Evolutionary conservation across 2,113 vertebrate species (phyloP), one percentile per base, ranked within the genome.

Genomic region (Xiphias gladius): DNA sequence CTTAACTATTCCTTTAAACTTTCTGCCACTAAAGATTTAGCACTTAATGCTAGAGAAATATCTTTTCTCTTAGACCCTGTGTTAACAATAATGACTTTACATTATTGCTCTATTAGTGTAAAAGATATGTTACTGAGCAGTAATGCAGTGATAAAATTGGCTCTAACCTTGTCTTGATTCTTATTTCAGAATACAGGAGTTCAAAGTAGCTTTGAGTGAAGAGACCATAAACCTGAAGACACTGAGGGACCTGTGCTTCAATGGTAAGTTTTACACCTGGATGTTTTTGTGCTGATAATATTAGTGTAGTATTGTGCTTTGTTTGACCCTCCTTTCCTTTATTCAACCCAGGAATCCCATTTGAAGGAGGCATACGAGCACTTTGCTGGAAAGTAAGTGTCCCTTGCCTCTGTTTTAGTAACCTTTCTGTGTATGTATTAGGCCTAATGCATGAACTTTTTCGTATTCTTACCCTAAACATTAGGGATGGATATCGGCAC

Each of bases 301-400:
- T 32, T 32, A 11, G 2, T 30, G 7, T 7, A 6, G 5, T 50
- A 6, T 24, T 32, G 26, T 17, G 54, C 4, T 63, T 24, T 43
- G 2, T 54, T 39, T 66, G 37, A 84, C 4, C 0, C 0, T 57
- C 12, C 5, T 55, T 50, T 64, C 43, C 16, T 77, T 54, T 58
- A 5, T 75, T 32, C 7, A 17, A 52, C 12, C 26, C 94, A 99
- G 98, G 98, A 86, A 96, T 99, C 79, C 98, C 98, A 19, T 99
- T 97, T 92, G 98, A 99, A 93, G 96, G 97, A 65, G 98, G 98
- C 71, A 96, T 98, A 58, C 97, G 98, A 39, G 96, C 98, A 19
- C 96, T 98, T 57, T 99, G 98, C 91, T 99, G 98, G 98, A 99
- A 99, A 95, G 98, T 99, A 91, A 90, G 96, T 95, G n/a, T 57